Conservation (phyloP, 35 echinoderm and acorn worm species). For the Lytechinus variegatus region DNA sequence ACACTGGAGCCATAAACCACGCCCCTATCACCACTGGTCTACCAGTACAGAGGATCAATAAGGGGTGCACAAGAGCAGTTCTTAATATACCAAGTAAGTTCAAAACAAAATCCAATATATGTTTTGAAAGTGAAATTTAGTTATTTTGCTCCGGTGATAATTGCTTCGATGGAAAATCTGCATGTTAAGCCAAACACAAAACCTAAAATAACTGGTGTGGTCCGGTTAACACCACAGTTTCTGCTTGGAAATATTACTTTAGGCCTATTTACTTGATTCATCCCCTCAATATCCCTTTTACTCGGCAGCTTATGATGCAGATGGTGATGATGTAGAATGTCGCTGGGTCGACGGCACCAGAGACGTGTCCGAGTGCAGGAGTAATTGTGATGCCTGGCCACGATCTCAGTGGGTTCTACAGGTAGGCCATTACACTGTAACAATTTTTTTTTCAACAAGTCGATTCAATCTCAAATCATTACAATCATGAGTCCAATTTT, state of each 20-base stretch:
- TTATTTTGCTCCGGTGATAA: too few species aligned
- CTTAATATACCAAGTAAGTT: slow-evolving; percentile 24
- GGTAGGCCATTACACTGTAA: not conserved
- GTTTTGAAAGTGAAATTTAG: too few species aligned
- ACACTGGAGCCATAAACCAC: slow-evolving; percentile 28
- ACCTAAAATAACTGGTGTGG: too few species aligned
- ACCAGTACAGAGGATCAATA: slow-evolving; percentile 15
- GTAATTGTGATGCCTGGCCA: slow-evolving; percentile 16
- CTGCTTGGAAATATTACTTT: too few species aligned
- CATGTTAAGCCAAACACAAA: too few species aligned
- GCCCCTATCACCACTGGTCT: slow-evolving; percentile 39
- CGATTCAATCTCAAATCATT: too few species aligned
- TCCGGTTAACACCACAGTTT: too few species aligned
- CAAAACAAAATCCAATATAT: too few species aligned
- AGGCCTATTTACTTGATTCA: too few species aligned
- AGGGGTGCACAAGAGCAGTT: not conserved
- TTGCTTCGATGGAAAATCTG: too few species aligned
- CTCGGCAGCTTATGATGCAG: not conserved
- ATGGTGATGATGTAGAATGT: slow-evolving; percentile 39
- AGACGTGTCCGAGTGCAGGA: slow-evolving; percentile 9
- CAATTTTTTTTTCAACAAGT: too few species aligned
- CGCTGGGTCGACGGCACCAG: not conserved
- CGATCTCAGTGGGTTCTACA: not conserved
- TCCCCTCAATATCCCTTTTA: not conserved
- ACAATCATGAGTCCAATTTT: too few species aligned